Evolutionary conservation across 2,113 vertebrate species (phyloP), one percentile per base, ranked within the genome.

Genomic region (Mellivora capensis): DNA sequence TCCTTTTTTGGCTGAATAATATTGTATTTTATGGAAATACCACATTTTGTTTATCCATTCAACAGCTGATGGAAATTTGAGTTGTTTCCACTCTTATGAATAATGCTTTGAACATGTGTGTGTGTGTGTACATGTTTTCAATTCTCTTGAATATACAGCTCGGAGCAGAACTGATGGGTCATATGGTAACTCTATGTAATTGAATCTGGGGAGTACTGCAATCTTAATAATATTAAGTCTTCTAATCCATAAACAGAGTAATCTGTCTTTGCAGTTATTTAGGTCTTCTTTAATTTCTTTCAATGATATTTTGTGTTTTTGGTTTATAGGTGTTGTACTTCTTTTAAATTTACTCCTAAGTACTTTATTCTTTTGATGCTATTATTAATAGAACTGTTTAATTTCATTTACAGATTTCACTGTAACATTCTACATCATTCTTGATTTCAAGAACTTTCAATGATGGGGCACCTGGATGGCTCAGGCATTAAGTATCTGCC

Each of bases 301-400:
- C 71, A 79, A 67, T 72, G 42, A 64, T 54, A 20, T 54, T 67
- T 54, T 87, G 31, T 47, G 77, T 31, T 57, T 93, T 29, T n/a
- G 27, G 54, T 12, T 21, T 42, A 81, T 8, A 62, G 4, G 21
- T 57, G 10, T 39, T 52, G 10, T 20, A 94, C 15, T 57, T 91
- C 54, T 90, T 91, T 91, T 85, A 97, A 96, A 57, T 64, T 77
- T 94, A 90, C 87, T 81, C 47, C 27, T 77, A 95, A 90, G n/a
- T 15, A 87, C 21, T n/a, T 64, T 61, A 81, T 52, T 82, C 39
- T 74, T 89, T 44, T 92, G n/a, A 74, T 76, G 39, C n/a, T 74
- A 87, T 31, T 87, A 13, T 37, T 81, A 92, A 95, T 81, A 74
- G 34, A 95, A 61, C 59, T 93, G 20, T 79, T 49, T 67, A 86